Percentiles rank a stretch among this genome's conserved stretches.
phyloP scores from a whole-genome alignment of 2,113 vertebrate genomes.

The Anarhynchus alexandrinus region DNA sequence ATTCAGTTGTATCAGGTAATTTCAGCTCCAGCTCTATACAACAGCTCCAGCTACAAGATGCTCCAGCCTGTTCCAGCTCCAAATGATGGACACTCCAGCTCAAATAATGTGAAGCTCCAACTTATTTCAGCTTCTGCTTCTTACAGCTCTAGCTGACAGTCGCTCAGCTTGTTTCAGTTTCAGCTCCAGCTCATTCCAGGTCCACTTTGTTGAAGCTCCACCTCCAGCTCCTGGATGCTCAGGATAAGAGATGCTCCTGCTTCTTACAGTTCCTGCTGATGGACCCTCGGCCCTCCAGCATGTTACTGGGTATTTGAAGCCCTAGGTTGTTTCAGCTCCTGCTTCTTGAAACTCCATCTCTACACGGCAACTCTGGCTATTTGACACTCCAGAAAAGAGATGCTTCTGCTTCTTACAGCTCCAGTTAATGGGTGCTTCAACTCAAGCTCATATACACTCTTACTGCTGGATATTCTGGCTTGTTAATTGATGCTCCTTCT shows the following conservation, averaged over 20 bases:
- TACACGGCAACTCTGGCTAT: background rate
- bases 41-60: background rate
- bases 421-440: background rate
- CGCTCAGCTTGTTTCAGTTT: background rate
- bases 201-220: background rate
- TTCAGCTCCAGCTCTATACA: background rate
- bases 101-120: background rate
- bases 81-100: background rate
- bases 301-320: background rate
- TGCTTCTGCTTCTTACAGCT: background rate
- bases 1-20: too few relatives aligned
- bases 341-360: background rate
- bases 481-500: background rate
- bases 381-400: background rate
- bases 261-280: background rate
- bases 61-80: background rate
- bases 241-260: background rate
- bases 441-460: background rate
- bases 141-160: background rate
- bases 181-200: background rate
- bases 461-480: background rate
- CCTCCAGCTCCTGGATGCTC: accelerated
- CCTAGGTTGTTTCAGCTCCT: background rate
- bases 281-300: background rate
- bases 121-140: background rate